These are phyloP conservation scores for Nyctibius bracteatus DNA, from an alignment of 2,113 vertebrate species.

Conservation along the genomic window DNA sequence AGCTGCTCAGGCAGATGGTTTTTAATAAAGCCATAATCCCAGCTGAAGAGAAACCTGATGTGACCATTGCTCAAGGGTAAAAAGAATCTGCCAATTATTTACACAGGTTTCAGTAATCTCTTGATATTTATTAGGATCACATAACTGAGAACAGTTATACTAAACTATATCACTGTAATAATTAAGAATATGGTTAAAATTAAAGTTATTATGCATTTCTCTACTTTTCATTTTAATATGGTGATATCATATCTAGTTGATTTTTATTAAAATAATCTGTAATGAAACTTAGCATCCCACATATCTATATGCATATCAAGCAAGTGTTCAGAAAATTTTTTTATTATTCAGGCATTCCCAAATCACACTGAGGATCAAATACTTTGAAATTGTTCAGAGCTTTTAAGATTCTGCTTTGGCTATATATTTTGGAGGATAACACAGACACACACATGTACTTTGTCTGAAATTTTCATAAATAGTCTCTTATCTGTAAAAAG, in stretches of 20 bases:
- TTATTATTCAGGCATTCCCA: background rate
- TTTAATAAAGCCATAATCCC: background rate
- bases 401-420: background rate
- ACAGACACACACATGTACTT: background rate
- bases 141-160: background rate
- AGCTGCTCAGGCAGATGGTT: background rate
- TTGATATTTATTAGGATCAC: background rate
- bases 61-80: background rate
- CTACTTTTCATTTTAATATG: background rate
- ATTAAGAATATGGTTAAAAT: background rate
- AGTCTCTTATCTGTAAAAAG: background rate
- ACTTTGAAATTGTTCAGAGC: background rate
- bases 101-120: background rate
- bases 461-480: background rate
- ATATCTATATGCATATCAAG: background rate
- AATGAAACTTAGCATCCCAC: background rate
- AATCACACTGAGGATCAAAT: background rate
- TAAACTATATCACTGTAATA: background rate
- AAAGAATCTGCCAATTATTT: background rate
- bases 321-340: fast-evolving
- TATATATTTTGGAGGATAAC: background rate
- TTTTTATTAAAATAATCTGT: background rate
- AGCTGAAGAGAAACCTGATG: background rate
- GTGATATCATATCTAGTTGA: background rate
- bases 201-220: background rate